Evolutionary conservation across 2,113 vertebrate species (phyloP).

Genomic region (Myodes glareolus): DNA sequence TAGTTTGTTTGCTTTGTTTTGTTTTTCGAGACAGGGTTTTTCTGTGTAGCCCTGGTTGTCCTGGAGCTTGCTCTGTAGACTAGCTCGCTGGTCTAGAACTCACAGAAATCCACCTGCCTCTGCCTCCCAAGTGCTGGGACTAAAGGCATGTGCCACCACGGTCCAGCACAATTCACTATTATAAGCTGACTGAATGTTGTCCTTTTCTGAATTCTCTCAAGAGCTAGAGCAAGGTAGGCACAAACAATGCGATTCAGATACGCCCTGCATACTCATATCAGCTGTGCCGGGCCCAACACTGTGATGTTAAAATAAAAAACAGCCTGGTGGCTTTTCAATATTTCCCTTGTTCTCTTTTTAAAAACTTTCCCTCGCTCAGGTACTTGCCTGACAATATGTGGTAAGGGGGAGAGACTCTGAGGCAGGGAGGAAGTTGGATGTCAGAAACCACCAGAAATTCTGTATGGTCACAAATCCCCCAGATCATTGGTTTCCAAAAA

Average conservation of each 20-base stretch:
- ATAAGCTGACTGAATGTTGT: constrained; percentile 58
- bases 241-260: background rate
- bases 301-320: background rate
- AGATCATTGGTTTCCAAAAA: background rate
- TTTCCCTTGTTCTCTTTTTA: background rate
- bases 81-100: background rate
- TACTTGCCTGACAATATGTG: background rate
- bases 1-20: too few relatives aligned
- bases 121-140: background rate
- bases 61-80: background rate
- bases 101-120: background rate
- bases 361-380: background rate
- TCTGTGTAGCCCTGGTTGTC: background rate
- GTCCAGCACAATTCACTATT: constrained; percentile 33
- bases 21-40: background rate
- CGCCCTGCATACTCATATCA: background rate
- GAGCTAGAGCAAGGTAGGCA: constrained; percentile 39
- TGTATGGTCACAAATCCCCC: constrained; percentile 26
- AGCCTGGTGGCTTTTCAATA: background rate
- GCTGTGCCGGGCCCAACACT: background rate
- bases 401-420: background rate
- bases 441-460: constrained; percentile 55
- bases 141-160: background rate
- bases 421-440: constrained; percentile 16
- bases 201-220: constrained; percentile 57